Conservation (phyloP, 2,888 invertebrate species). For the Epinotia nisella region DNA sequence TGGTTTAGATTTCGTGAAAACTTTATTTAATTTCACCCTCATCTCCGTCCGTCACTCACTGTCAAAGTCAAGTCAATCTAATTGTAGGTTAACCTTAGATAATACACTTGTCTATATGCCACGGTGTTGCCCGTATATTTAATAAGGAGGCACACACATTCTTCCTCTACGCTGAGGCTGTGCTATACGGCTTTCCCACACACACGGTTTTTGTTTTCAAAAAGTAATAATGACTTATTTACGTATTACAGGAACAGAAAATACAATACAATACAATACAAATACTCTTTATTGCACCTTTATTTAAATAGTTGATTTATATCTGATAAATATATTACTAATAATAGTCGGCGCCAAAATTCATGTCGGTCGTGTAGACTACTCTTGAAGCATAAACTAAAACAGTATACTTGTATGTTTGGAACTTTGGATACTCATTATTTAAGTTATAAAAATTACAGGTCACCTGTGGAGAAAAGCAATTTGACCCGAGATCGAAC, state of each 20-base stretch:
- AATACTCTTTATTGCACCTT: no score
- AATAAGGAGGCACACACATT: no score
- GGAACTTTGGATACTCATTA: no score
- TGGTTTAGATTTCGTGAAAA: constrained; percentile 52
- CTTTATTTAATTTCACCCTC: constrained; percentile 21
- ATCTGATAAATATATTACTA: neutral
- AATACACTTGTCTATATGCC: no score
- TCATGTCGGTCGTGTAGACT: neutral
- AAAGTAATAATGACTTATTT: no score
- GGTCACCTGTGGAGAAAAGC: neutral
- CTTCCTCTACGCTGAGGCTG: no score
- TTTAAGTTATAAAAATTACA: neutral
- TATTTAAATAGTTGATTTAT: neutral
- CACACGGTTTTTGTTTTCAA: no score
- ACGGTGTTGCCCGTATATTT: no score
- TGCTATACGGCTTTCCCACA: no score
- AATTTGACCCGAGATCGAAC: neutral
- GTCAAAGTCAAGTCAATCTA: neutral
- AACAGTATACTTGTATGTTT: neutral
- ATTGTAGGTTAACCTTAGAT: no score
- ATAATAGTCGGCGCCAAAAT: neutral
- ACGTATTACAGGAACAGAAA: no score
- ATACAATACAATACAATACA: no score
- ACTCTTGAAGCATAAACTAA: neutral
- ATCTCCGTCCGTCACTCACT: constrained; percentile 11